A percentile compares a stretch with the other conserved stretches of the same genome.
Conservation (phyloP, 1,140 invertebrate genomes). For the Scaptomyza graminum region DNA sequence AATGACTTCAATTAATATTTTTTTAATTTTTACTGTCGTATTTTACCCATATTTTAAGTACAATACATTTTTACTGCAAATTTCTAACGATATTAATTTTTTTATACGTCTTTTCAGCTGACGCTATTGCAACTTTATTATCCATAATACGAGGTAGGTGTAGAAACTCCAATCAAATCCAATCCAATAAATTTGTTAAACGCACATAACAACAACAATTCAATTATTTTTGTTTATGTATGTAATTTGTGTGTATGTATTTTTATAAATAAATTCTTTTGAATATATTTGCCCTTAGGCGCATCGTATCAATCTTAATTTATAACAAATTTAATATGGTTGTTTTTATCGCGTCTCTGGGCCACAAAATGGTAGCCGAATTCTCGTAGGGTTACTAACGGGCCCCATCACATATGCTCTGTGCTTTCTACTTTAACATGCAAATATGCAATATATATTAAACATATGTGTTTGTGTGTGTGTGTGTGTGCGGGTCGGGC, state of each 20-base stretch:
- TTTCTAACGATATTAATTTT: slow-evolving; percentile 28
- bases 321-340: slow-evolving; percentile 74
- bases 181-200: background rate
- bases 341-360: slow-evolving; percentile 27
- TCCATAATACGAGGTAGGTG: slow-evolving; percentile 51
- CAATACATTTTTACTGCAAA: slow-evolving; percentile 40
- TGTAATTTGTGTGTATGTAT: too few relatives aligned
- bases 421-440: background rate
- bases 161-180: background rate
- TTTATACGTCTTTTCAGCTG: slow-evolving; percentile 25
- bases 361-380: slow-evolving; percentile 20
- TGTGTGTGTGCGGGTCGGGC: slow-evolving; percentile 13
- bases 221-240: background rate
- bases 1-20: too few relatives aligned
- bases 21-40: background rate
- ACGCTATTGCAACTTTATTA: background rate
- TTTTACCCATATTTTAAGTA: slow-evolving; percentile 2
- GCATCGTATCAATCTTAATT: slow-evolving; percentile 77
- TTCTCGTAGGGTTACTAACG: slow-evolving; percentile 50
- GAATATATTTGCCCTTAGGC: slow-evolving; percentile 30
- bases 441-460: slow-evolving; percentile 58
- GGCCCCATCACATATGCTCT: slow-evolving; percentile 26
- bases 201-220: slow-evolving; percentile 7
- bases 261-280: too few relatives aligned
- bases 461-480: background rate